Conservation (phyloP, 2,888 invertebrate genomes). For the Tenthredo amoena region DNA sequence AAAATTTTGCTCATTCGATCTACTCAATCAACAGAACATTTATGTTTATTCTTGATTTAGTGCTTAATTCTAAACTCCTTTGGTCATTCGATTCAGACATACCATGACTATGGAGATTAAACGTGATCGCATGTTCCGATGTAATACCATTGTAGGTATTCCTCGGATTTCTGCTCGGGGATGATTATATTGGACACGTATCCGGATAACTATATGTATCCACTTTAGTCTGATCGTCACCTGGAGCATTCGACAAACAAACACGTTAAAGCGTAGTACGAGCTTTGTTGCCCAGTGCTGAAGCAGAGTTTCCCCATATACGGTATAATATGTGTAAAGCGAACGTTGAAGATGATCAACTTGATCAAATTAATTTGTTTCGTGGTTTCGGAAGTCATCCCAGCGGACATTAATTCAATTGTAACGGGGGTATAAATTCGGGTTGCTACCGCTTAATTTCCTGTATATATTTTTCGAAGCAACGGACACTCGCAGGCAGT, state of each 20-base stretch:
- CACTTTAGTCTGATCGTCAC: not conserved
- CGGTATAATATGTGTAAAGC: not conserved
- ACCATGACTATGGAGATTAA: not conserved
- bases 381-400: constrained; percentile 12
- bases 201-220: constrained; percentile 28
- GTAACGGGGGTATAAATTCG: not conserved
- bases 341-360: constrained; percentile 28
- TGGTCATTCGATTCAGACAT: not conserved
- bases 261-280: not conserved
- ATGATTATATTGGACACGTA: constrained; percentile 10
- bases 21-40: not conserved
- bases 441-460: constrained; percentile 39
- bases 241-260: constrained; percentile 5
- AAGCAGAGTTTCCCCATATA: not conserved
- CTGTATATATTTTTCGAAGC: constrained; percentile 18
- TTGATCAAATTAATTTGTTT: constrained; percentile 23
- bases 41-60: not conserved
- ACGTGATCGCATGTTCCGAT: not conserved
- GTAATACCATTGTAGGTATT: constrained; percentile 11
- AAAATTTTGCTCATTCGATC: not conserved
- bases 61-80: not conserved
- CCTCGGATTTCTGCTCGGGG: not conserved
- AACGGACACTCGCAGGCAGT: not conserved
- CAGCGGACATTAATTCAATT: not conserved
- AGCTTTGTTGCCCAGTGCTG: not conserved